Evolutionary conservation across 2,888 invertebrate species (phyloP).

Genomic region (Apamea epomidion): DNA sequence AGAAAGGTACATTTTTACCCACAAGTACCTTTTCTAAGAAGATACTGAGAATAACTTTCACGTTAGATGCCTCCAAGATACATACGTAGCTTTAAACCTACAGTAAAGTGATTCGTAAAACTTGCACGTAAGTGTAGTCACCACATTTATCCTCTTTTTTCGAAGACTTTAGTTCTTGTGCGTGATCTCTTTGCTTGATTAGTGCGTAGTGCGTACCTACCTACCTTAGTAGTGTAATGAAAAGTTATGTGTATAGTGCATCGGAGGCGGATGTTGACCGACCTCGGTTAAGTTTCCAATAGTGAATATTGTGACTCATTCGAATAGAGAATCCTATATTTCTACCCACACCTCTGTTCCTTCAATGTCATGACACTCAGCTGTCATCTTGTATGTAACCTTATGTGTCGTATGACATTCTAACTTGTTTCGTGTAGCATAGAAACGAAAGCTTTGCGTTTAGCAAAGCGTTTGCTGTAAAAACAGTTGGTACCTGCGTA

Average conservation of each 20-base stretch:
- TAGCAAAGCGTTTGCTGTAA: background rate
- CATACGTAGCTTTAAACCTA: constrained; percentile 51
- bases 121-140: constrained; percentile 65
- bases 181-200: constrained; percentile 65
- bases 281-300: constrained; percentile 82
- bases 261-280: constrained; percentile 81
- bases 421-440: background rate
- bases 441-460: background rate
- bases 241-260: constrained; percentile 59
- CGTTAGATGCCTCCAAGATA: constrained; percentile 34
- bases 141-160: constrained; percentile 61
- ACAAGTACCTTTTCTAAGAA: constrained; percentile 4
- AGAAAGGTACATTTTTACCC: constrained; percentile 9
- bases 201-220: constrained; percentile 27
- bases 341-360: constrained; percentile 71
- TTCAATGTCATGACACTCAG: constrained; percentile 67
- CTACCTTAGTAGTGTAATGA: constrained; percentile 69
- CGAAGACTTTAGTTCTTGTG: constrained; percentile 60
- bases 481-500: background rate
- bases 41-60: constrained; percentile 49
- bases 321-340: constrained; percentile 69
- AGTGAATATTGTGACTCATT: constrained; percentile 77
- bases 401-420: constrained; percentile 48
- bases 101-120: constrained; percentile 56
- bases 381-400: constrained; percentile 48